Evolutionary conservation across 2,797 vertebrate genomes (phyloP).

Genomic region (Anisognathus igniventris): DNA sequence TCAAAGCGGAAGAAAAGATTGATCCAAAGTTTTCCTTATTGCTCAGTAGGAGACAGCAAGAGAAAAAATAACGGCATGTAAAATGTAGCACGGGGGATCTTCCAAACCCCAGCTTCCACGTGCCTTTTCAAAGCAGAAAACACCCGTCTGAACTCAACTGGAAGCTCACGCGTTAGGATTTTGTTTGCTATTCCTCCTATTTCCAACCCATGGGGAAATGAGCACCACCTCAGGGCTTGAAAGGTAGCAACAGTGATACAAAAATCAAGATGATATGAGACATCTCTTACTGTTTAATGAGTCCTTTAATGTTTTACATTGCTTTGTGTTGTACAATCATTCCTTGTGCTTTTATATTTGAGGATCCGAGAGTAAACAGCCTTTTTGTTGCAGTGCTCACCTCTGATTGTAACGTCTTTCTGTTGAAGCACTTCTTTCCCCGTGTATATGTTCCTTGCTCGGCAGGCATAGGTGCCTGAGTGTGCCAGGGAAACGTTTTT

Average conservation of each 20-base stretch:
- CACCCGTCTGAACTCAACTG: slow-evolving; percentile 66
- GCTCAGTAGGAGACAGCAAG: slow-evolving; percentile 75
- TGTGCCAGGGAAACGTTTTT: slow-evolving; percentile 84
- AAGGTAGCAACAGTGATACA: slow-evolving; percentile 78
- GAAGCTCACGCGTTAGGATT: slow-evolving; percentile 55
- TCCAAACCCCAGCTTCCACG: slow-evolving; percentile 75
- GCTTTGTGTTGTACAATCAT: slow-evolving; percentile 81
- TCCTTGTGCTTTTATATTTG: slow-evolving; percentile 81
- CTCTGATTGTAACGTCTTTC: slow-evolving; percentile 85
- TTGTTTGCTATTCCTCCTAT: slow-evolving; percentile 69
- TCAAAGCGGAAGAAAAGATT: slow-evolving; percentile 73
- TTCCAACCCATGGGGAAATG: slow-evolving; percentile 75
- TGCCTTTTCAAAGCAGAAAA: slow-evolving; percentile 66
- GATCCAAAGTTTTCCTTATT: slow-evolving; percentile 73
- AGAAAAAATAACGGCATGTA: slow-evolving; percentile 58
- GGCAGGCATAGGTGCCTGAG: slow-evolving; percentile 88
- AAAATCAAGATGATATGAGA: slow-evolving; percentile 80
- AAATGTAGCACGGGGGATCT: slow-evolving; percentile 69
- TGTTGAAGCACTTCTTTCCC: slow-evolving; percentile 82
- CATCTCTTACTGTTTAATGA: slow-evolving; percentile 77
- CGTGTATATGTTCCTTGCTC: slow-evolving; percentile 81
- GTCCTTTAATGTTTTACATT: slow-evolving; percentile 82
- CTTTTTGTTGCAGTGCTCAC: slow-evolving; percentile 85
- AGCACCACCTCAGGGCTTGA: slow-evolving; percentile 75
- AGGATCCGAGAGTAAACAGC: slow-evolving; percentile 82